Evolutionary conservation across 2,797 vertebrate genomes (phyloP), one percentile per base, ranked within the genome.

Genomic region (Lerista edwardsae): DNA sequence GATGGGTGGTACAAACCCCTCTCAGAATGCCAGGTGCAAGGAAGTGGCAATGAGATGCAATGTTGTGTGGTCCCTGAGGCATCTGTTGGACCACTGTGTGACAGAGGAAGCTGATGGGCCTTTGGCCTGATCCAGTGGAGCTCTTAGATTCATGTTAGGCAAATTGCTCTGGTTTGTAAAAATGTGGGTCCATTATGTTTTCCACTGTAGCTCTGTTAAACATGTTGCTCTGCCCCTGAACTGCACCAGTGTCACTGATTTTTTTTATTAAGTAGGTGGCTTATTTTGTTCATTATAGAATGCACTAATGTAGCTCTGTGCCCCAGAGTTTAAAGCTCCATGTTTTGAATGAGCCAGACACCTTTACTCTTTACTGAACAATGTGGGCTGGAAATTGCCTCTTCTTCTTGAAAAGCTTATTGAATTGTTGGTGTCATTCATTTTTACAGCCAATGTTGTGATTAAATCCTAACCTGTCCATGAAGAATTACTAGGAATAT

Each of bases 351-450:
- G 36, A 23, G 71, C 51, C 23, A 59, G 5, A 51, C 21, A n/a
- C 15, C 41, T 62, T 73, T 79, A 72, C 7, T 72, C 21, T 51
- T 47, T 86, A 51, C 3, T 68, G 88, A 91, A 23, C 14, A 17
- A n/a, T 85, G 36, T 47, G 67, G 31, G 68, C 64, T 73, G 31
- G 34, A 80, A 83, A 87, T 84, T 81, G 72, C 75, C 67, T 67
- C 36, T 69, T 83, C 74, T 1, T 0, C 82, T 29, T 64, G 61
- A 91, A 82, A 25, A 57, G 59, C 68, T 89, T 87, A 73, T 19
- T 84, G 84, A 84, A 91, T 87, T 88, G 55, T 82, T 91, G 81
- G 29, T 88, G 67, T 76, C 47, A 61, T 86, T 72, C 76, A 71
- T 84, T 71, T 82, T 82, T 83, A 79, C 47, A 83, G 1, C 39